Percentiles rank a stretch among this genome's conserved stretches.
Conservation (phyloP, 2,888 invertebrate species). For the Morpho helenor region DNA sequence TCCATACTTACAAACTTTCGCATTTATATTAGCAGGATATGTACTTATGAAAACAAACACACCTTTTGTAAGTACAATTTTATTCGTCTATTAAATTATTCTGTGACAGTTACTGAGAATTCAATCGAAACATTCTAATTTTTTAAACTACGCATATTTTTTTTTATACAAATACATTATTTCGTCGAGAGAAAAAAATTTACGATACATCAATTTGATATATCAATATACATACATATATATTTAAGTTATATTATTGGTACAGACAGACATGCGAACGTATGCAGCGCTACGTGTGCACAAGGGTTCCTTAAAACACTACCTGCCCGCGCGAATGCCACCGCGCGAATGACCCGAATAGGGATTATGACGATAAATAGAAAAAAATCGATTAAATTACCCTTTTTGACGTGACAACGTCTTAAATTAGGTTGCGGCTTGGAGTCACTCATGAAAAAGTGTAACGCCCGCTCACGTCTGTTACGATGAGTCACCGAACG, state of each 20-base stretch:
- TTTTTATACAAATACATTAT: conserved; percentile 15
- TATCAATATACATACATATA: conserved; percentile 21
- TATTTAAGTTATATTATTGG: neutral
- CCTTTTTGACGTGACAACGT: too few relatives aligned
- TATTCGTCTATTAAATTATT: conserved; percentile 27
- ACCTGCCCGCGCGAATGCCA: too few relatives aligned
- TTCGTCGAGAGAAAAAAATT: conserved; percentile 27
- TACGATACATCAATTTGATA: conserved; percentile 40
- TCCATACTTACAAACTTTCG: too few relatives aligned
- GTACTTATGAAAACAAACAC: conserved; percentile 2
- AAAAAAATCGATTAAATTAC: too few relatives aligned
- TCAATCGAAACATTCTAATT: conserved; percentile 22
- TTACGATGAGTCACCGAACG: too few relatives aligned
- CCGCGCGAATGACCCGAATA: too few relatives aligned
- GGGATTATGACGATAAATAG: too few relatives aligned
- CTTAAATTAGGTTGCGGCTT: too few relatives aligned
- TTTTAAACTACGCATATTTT: conserved; percentile 19
- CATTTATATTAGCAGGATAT: too few relatives aligned
- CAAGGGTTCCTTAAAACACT: too few relatives aligned
- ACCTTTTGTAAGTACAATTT: conserved; percentile 26
- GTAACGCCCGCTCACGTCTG: too few relatives aligned
- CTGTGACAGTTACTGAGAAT: conserved; percentile 25
- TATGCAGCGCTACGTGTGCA: neutral
- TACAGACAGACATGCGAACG: neutral
- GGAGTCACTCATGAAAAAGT: too few relatives aligned